phyloP scores from a whole-genome alignment of 2,888 invertebrate genomes.

The Sphaeridia pumilis region DNA sequence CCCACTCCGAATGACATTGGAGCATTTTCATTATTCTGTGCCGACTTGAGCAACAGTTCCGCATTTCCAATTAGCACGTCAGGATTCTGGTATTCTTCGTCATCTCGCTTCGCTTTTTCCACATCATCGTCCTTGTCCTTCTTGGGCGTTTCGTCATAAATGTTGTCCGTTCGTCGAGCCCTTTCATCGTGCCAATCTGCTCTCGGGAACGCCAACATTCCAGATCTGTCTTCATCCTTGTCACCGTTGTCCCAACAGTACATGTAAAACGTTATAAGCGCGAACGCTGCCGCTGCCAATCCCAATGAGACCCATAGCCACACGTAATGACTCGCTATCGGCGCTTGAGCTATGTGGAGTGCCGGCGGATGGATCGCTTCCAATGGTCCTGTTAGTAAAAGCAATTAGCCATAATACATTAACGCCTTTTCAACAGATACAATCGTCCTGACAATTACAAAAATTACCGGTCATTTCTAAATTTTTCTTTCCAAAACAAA shows the following conservation, averaged over 20 bases:
- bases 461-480: too few species aligned
- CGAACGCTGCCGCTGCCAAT: slow-evolving; percentile 19
- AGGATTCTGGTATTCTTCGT: background rate
- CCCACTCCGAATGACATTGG: slow-evolving; percentile 15
- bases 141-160: too few species aligned
- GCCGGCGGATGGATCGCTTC: background rate
- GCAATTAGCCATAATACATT: too few species aligned
- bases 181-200: too few species aligned
- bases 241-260: slow-evolving; percentile 10
- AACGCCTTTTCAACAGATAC: too few species aligned
- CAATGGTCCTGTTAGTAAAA: background rate
- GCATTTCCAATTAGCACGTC: background rate
- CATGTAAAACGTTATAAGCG: slow-evolving; percentile 19
- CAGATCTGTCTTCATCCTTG: too few species aligned
- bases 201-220: too few species aligned
- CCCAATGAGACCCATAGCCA: slow-evolving; percentile 21
- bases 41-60: slow-evolving; percentile 2
- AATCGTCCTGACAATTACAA: too few species aligned
- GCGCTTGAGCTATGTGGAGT: background rate
- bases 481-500: too few species aligned
- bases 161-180: too few species aligned
- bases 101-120: too few species aligned
- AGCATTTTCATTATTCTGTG: slow-evolving; percentile 16
- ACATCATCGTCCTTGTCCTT: too few species aligned
- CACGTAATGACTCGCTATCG: slow-evolving; percentile 16